Percentiles rank a stretch among this genome's conserved stretches.
Evolutionary conservation across 2,888 invertebrate species (phyloP).

Genomic region (Acanthacorydalis orientalis): DNA sequence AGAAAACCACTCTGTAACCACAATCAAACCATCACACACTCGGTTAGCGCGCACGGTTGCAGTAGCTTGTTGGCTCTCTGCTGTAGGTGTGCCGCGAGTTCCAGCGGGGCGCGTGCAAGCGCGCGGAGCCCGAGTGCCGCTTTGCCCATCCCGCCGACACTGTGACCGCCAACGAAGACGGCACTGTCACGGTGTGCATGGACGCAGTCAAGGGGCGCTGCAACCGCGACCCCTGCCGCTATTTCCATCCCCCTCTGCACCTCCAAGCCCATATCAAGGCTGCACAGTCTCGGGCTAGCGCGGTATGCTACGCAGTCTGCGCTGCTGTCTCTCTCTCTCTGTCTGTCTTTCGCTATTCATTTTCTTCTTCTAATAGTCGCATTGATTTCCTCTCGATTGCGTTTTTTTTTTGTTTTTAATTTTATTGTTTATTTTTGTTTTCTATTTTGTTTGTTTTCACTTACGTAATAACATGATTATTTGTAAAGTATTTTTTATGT

Average conservation of each 20-base stretch:
- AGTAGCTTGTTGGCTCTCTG: slow-evolving; percentile 22
- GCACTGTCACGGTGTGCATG: slow-evolving; percentile 99
- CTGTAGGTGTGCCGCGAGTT: slow-evolving; percentile 95
- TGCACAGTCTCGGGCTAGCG: slow-evolving; percentile 86
- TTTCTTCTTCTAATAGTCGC: slow-evolving; percentile 9
- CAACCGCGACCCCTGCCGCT: slow-evolving; percentile 98
- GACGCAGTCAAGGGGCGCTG: slow-evolving; percentile 98
- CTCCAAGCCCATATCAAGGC: slow-evolving; percentile 97
- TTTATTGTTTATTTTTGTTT: slow-evolving; percentile 3
- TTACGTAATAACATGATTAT: slow-evolving; percentile 8
- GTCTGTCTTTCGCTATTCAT: slow-evolving; percentile 24
- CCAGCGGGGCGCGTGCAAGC: slow-evolving; percentile 97
- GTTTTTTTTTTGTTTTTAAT: slow-evolving; percentile 8
- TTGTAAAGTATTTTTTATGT: slow-evolving; percentile 4
- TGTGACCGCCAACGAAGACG: slow-evolving; percentile 93
- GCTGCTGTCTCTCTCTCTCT: slow-evolving; percentile 28
- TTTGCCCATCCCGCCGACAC: slow-evolving; percentile 97
- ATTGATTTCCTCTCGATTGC: slow-evolving; percentile 9
- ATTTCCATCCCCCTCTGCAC: slow-evolving; percentile 99
- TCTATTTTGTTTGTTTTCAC: slow-evolving; percentile 6
- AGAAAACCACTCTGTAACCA: too few species aligned
- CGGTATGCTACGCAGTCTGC: slow-evolving; percentile 61
- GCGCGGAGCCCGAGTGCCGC: slow-evolving; percentile 94
- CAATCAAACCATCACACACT: neutral
- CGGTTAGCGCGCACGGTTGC: neutral